These are phyloP conservation scores for Dermolepida albohirtum DNA, from an alignment of 2,888 invertebrate species.

Conservation along the genomic window DNA sequence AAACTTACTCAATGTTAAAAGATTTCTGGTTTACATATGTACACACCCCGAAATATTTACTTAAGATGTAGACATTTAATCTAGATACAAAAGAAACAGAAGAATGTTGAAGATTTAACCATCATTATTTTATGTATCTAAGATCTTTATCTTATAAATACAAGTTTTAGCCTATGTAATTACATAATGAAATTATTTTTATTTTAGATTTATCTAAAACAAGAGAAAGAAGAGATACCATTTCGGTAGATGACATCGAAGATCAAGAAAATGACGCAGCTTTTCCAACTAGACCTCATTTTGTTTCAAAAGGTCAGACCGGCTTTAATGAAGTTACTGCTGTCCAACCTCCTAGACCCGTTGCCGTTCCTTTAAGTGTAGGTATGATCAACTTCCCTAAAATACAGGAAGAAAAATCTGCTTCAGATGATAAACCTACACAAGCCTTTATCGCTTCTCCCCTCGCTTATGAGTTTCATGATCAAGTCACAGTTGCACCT, in stretches of 20 bases:
- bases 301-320: background rate
- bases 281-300: slow-evolving; percentile 2
- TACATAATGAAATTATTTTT: background rate
- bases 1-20: no score
- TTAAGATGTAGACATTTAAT: no score
- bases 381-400: background rate
- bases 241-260: background rate
- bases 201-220: background rate
- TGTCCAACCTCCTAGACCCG: background rate
- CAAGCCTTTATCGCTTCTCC: no score
- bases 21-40: no score
- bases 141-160: background rate
- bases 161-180: background rate
- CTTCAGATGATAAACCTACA: no score
- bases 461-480: no score
- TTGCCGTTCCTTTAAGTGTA: background rate
- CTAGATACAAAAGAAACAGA: no score
- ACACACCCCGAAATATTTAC: no score
- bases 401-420: background rate
- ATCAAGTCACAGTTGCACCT: no score
- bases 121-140: no score
- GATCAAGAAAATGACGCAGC: background rate
- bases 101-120: no score
- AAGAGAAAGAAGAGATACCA: background rate
- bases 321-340: background rate